These are phyloP conservation scores for Antechinus flavipes DNA, from an alignment of 2,113 vertebrate species.

Conservation along the genomic window DNA sequence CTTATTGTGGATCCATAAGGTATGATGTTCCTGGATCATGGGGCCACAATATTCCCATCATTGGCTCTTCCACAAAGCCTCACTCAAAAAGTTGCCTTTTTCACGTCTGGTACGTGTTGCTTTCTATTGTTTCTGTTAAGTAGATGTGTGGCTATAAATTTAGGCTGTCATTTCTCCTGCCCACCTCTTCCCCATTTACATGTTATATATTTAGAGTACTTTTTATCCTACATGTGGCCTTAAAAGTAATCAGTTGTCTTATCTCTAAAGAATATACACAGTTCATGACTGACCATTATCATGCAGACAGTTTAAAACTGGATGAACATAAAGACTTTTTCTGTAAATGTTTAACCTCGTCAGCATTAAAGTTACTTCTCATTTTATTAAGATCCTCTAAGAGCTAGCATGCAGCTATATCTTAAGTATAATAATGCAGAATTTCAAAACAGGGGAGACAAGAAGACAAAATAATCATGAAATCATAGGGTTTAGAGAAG, in stretches of 20 bases:
- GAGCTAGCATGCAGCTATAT: background rate
- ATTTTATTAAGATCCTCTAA: background rate
- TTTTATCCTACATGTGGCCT: background rate
- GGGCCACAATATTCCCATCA: no score
- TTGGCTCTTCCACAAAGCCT: no score
- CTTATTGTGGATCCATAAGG: no score
- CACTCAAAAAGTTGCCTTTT: slow-evolving; percentile 18
- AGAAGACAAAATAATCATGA: background rate
- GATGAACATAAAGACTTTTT: background rate
- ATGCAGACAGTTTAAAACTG: background rate
- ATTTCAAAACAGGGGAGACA: background rate
- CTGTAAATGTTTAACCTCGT: background rate
- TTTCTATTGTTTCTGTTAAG: slow-evolving; percentile 11
- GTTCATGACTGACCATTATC: background rate
- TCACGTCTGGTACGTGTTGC: slow-evolving; percentile 4
- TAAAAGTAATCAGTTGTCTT: background rate
- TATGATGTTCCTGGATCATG: no score
- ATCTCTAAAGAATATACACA: background rate
- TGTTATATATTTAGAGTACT: background rate
- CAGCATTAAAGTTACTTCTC: background rate
- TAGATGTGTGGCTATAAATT: slow-evolving; percentile 19
- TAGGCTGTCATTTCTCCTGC: background rate
- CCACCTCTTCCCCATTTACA: background rate
- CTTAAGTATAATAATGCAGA: background rate
- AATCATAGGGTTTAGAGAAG: background rate